Conservation (phyloP, 1,140 invertebrate genomes). For the Lepidurus arcticus region DNA sequence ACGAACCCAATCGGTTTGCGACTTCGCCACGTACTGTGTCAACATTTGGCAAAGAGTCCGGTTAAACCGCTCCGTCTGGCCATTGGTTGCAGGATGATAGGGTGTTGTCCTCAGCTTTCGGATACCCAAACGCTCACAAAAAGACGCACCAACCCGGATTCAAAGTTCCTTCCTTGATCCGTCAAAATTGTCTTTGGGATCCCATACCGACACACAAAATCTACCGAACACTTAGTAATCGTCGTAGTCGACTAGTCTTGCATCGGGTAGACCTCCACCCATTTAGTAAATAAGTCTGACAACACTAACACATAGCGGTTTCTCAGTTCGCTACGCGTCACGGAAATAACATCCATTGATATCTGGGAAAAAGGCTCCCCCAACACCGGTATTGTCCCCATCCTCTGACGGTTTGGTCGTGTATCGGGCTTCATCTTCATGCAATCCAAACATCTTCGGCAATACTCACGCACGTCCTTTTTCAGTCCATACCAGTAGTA, state of each 20-base stretch:
- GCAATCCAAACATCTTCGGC: background rate
- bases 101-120: conserved; percentile 36
- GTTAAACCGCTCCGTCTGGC: conserved; percentile 39
- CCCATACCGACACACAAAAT: conserved; percentile 32
- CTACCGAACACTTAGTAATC: background rate
- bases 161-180: conserved; percentile 36
- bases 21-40: conserved; percentile 2
- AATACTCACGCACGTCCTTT: background rate
- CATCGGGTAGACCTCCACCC: background rate
- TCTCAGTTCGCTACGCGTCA: background rate
- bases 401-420: background rate
- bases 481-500: background rate
- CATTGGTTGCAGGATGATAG: conserved; percentile 35
- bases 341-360: background rate
- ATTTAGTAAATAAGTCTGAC: too few relatives aligned
- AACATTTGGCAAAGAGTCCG: conserved; percentile 38
- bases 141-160: conserved; percentile 32
- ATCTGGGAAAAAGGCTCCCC: background rate
- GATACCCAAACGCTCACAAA: conserved; percentile 35
- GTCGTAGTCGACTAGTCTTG: conserved; percentile 22
- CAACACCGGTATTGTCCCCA: background rate
- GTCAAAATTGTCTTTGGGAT: conserved; percentile 38
- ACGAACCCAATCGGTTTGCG: background rate
- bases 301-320: conserved; percentile 23
- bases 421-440: background rate